These are phyloP conservation scores for Drosophila merina DNA, from an alignment of 2,888 invertebrate species.

Conservation along the genomic window DNA sequence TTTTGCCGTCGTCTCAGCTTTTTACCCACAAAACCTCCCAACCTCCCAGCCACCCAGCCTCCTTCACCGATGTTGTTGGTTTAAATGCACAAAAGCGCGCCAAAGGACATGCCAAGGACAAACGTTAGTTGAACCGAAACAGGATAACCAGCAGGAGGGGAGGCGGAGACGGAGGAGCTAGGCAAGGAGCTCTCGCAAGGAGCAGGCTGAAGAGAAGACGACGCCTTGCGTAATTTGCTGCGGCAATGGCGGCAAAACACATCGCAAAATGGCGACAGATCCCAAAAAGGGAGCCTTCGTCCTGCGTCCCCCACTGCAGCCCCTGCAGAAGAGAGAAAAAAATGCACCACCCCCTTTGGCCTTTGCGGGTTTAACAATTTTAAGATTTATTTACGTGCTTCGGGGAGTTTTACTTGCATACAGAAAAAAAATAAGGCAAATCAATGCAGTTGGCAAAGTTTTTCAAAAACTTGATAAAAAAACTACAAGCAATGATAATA, in stretches of 20 bases:
- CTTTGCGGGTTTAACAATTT: slow-evolving; percentile 78
- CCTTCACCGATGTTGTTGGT: slow-evolving; percentile 46
- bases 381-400: slow-evolving; percentile 80
- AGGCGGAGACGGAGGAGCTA: slow-evolving; percentile 1
- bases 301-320: not conserved
- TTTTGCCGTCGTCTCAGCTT: slow-evolving; percentile 64
- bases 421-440: not conserved
- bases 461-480: not conserved
- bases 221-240: slow-evolving; percentile 75
- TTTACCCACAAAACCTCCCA: not conserved
- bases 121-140: slow-evolving; percentile 75
- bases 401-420: slow-evolving; percentile 55
- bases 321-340: not conserved
- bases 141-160: not conserved
- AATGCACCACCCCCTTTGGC: slow-evolving; percentile 26
- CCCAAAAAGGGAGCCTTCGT: slow-evolving; percentile 42
- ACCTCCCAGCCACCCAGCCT: not conserved
- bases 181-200: not conserved
- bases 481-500: too few species aligned
- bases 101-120: slow-evolving; percentile 80
- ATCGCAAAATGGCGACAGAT: slow-evolving; percentile 79
- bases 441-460: not conserved
- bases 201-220: slow-evolving; percentile 9
- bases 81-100: slow-evolving; percentile 77
- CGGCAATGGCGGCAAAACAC: slow-evolving; percentile 79